Base-by-base conservation (phyloP, 2,888 invertebrate genomes). In the Sarcophaga caerulescens region DNA sequence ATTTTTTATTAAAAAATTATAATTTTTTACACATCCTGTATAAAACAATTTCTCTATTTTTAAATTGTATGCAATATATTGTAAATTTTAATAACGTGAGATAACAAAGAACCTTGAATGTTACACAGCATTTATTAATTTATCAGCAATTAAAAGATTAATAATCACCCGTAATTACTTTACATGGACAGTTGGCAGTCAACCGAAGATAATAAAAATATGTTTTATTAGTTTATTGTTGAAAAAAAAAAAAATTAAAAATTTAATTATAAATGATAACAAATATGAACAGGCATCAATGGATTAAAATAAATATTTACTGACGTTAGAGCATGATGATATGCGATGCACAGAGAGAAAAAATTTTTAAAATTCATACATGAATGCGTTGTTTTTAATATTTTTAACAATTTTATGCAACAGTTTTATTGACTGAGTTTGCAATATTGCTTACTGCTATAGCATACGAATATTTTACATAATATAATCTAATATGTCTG, bases 101-200 rank as follows among this genome's bases (percentile, higher is more conserved):
- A 57, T 47, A 66, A 70, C 12, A 52, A 52, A 52, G 14, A 52
- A 17, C n/a, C 60, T 35, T 65, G 60, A 74, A 59, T 78, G 69
- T 21, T 52, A 52, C 52, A 4, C 14, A 52, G 17, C 52, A 23
- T 66, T 75, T 78, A 81, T 71, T 85, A 85, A 78, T 78, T 85
- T 85, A 81, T 81, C 44, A n/a, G 17, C 78, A 78, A 85, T 81
- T 85, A 78, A 74, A 47, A 66, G 59, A 52, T 78, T 73, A 74
- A 81, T 62, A 74, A 71, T 76, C 12, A 45, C 23, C 23, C 25
- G 25, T 75, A 63, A 81, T 75, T 75, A 75, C 4, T 63, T 44
- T 25, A 70, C 25, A 60, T 25, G 23, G 44, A 57, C 62, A 63
- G 21, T 75, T 52, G 45, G 12, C 4, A 52, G 10, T 0, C 47